Conservation (phyloP, 2,797 vertebrate genomes). For the Pantherophis alleghaniensis region DNA sequence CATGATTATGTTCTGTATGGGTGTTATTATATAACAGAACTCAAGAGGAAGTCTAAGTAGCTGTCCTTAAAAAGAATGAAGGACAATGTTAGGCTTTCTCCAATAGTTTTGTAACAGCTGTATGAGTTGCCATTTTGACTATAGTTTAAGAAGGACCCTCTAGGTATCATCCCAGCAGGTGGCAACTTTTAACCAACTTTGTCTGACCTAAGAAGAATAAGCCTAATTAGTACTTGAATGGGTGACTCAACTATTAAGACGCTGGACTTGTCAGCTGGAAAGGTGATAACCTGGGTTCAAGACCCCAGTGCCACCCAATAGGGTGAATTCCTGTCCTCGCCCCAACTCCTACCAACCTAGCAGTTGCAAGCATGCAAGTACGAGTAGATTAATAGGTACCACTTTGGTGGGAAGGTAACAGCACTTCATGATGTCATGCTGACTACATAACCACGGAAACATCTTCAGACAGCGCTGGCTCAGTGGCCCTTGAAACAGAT, state of each 20-base stretch:
- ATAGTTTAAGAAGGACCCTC: not conserved
- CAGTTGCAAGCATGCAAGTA: not conserved
- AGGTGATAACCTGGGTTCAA: not conserved
- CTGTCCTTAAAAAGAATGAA: not conserved
- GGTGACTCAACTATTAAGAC: not conserved
- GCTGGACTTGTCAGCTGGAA: not conserved
- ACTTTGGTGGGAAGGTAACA: not conserved
- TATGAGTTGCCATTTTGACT: not conserved
- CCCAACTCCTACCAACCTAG: not conserved
- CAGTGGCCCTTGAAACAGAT: not conserved
- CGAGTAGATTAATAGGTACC: not conserved
- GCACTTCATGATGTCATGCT: not conserved
- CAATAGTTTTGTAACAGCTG: not conserved
- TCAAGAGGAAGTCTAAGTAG: not conserved
- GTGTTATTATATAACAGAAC: not conserved
- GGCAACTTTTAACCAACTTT: not conserved
- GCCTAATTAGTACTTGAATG: not conserved
- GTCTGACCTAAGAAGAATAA: not conserved
- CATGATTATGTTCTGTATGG: not conserved
- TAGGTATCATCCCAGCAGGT: not conserved
- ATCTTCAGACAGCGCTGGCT: not conserved
- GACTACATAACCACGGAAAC: not conserved
- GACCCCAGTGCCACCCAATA: not conserved
- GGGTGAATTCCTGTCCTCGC: not conserved
- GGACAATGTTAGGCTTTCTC: not conserved